A percentile compares a stretch with the other conserved stretches of the same genome.
phyloP scores from a whole-genome alignment of 2,888 invertebrate genomes.

The Heliconius charithonia region DNA sequence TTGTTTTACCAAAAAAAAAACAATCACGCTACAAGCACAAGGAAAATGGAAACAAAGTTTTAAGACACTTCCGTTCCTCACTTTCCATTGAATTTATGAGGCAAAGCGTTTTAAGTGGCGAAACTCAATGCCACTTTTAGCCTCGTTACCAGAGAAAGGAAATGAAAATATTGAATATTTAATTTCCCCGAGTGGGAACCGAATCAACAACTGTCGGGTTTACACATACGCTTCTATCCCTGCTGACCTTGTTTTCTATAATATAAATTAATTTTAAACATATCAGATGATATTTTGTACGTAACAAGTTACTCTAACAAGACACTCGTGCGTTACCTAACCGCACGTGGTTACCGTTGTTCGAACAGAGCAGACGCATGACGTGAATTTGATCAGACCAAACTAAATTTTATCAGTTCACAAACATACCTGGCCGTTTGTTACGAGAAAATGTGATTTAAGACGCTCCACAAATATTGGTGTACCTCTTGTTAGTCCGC shows the following conservation, averaged over 20 bases:
- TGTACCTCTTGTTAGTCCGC: slow-evolving; percentile 69
- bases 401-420: slow-evolving; percentile 75
- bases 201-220: too few species aligned
- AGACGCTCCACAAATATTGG: slow-evolving; percentile 78
- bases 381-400: slow-evolving; percentile 74
- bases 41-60: too few species aligned
- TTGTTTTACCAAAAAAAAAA: too few species aligned
- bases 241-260: too few species aligned
- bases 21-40: too few species aligned
- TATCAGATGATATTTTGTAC: neutral
- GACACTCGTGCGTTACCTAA: slow-evolving; percentile 44
- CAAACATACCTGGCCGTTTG: slow-evolving; percentile 77
- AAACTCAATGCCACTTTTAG: neutral
- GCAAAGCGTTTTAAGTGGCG: neutral
- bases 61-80: too few species aligned
- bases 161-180: neutral
- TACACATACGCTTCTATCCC: too few species aligned
- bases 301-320: neutral
- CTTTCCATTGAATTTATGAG: too few species aligned
- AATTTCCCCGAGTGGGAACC: neutral
- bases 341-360: slow-evolving; percentile 62
- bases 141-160: neutral
- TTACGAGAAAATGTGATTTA: slow-evolving; percentile 80
- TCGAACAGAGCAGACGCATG: slow-evolving; percentile 61
- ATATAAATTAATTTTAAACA: neutral